Conservation (phyloP, 2,113 vertebrate genomes). For the Poecilia latipinna region DNA sequence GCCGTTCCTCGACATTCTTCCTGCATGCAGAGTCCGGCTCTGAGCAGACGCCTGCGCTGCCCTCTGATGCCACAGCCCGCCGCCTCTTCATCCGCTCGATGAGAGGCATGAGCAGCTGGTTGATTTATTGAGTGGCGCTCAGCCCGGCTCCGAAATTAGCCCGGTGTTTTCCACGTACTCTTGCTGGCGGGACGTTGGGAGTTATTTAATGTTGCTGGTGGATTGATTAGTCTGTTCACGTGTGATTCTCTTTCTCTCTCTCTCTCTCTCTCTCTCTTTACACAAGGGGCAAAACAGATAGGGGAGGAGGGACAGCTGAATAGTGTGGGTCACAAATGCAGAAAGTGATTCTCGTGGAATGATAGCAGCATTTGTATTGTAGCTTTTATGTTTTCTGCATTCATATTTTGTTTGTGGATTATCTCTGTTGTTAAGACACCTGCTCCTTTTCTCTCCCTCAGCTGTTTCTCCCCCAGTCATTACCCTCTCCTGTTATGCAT, state of each 20-base stretch:
- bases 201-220: constrained; percentile 53
- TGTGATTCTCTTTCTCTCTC: constrained; percentile 1
- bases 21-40: constrained; percentile 14
- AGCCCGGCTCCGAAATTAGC: constrained; percentile 66
- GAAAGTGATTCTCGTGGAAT: constrained; percentile 11
- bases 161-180: constrained; percentile 37
- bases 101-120: constrained; percentile 69
- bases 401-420: background rate
- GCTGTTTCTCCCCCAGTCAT: too few relatives aligned
- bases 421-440: background rate
- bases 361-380: background rate
- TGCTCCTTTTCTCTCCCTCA: background rate
- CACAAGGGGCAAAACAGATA: constrained; percentile 30
- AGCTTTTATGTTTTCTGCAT: background rate
- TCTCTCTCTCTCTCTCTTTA: constrained; percentile 3
- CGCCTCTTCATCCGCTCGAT: constrained; percentile 35
- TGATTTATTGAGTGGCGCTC: constrained; percentile 36
- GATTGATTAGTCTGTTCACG: constrained; percentile 50
- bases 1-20: constrained; percentile 67
- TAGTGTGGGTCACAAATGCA: constrained; percentile 8
- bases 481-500: too few relatives aligned
- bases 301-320: constrained; percentile 11
- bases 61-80: constrained; percentile 5
- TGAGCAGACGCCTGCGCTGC: constrained; percentile 16
- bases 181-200: constrained; percentile 28